Evolutionary conservation across 2,888 invertebrate genomes (phyloP).

Genomic region (Molanna angustata): DNA sequence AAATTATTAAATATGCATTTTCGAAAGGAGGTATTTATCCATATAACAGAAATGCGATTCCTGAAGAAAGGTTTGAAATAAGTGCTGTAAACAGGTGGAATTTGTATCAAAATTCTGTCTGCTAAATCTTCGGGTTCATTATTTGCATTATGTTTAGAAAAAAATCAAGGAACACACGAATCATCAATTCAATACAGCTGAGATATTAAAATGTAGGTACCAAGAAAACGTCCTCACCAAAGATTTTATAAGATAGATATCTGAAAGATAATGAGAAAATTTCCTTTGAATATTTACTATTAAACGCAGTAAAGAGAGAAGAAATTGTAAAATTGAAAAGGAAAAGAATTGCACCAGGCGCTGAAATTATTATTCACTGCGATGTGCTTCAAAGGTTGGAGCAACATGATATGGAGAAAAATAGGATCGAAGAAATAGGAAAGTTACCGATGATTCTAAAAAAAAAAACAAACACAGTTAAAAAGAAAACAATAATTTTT

Average conservation of each 20-base stretch:
- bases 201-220: neutral
- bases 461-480: neutral
- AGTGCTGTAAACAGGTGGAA: conserved; percentile 1
- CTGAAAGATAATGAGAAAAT: conserved; percentile 2
- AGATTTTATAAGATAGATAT: conserved; percentile 4
- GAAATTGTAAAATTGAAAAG: conserved; percentile 1
- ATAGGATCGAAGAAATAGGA: neutral
- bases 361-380: conserved; percentile 3
- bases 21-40: conserved; percentile 1
- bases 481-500: conserved; percentile 4
- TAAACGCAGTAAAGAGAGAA: conserved; percentile 2
- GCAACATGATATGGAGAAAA: neutral
- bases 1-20: conserved; percentile 1
- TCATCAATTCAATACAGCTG: neutral
- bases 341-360: conserved; percentile 2
- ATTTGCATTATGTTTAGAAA: conserved; percentile 1
- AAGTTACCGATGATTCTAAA: neutral
- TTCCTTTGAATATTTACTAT: neutral
- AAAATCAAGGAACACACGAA: neutral
- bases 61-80: conserved; percentile 3
- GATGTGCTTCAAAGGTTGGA: conserved; percentile 5
- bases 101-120: neutral
- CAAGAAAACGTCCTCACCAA: neutral
- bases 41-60: neutral
- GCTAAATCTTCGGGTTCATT: neutral